These are phyloP conservation scores for Scartelaos histophorus DNA, from an alignment of 2,113 vertebrate species.

Conservation along the genomic window DNA sequence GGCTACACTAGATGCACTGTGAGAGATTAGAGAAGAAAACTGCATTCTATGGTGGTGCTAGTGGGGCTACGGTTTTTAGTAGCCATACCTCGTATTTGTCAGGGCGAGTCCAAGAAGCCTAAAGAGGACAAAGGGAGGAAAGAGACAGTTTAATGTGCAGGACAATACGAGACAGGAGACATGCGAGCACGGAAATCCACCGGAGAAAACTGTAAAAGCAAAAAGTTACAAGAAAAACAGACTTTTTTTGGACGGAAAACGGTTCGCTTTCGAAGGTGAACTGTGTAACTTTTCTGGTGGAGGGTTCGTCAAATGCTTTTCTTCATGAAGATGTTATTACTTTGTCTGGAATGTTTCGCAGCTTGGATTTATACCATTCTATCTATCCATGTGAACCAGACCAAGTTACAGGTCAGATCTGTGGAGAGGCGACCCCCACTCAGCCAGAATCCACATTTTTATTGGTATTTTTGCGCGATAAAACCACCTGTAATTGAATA, in stretches of 20 bases:
- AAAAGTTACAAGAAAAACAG: not conserved
- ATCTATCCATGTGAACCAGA: no score
- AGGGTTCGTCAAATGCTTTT: no score
- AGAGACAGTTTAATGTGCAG: conserved; percentile 61
- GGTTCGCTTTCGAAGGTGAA: not conserved
- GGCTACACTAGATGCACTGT: conserved; percentile 30
- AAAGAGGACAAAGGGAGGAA: conserved; percentile 86
- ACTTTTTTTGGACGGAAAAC: not conserved
- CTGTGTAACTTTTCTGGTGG: no score
- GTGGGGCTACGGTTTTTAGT: conserved; percentile 79
- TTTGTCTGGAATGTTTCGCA: no score
- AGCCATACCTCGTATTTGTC: conserved; percentile 97
- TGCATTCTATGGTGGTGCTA: conserved; percentile 54
- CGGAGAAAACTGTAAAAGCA: not conserved
- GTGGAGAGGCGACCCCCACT: no score
- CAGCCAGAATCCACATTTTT: no score
- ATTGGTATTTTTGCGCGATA: no score
- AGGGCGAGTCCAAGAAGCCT: conserved; percentile 99
- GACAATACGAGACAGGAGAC: conserved; percentile 40
- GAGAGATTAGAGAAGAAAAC: conserved; percentile 11
- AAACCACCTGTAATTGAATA: no score
- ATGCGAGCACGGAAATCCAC: not conserved
- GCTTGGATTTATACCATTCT: no score
- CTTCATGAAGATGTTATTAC: no score
- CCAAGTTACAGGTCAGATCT: no score